phyloP scores from a whole-genome alignment of 2,888 invertebrate species.

The Eupeodes luniger region DNA sequence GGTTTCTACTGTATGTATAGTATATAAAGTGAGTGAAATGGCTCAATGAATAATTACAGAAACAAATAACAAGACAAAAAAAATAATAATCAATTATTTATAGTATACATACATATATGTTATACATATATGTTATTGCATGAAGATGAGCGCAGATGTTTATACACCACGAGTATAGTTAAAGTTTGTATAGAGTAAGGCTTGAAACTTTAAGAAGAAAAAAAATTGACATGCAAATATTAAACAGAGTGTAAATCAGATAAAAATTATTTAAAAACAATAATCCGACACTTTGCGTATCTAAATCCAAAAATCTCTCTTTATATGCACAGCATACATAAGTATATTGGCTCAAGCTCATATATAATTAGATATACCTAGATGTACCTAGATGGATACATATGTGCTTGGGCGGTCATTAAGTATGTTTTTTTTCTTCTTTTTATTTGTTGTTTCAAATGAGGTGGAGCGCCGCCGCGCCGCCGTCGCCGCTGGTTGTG shows the following conservation, averaged over 20 bases:
- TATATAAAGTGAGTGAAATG: slow-evolving; percentile 34
- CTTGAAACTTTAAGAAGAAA: neutral
- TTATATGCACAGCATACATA: neutral
- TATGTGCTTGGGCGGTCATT: slow-evolving; percentile 1
- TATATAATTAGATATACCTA: neutral
- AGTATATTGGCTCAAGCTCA: neutral
- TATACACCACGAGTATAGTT: neutral
- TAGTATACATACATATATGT: neutral
- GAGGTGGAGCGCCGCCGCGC: slow-evolving; percentile 18
- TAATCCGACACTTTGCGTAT: slow-evolving; percentile 68
- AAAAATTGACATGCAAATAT: slow-evolving; percentile 62
- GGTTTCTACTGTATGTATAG: neutral
- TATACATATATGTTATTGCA: neutral
- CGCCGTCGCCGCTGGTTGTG: neutral
- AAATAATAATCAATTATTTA: slow-evolving; percentile 25
- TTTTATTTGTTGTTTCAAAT: neutral
- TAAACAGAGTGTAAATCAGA: slow-evolving; percentile 75
- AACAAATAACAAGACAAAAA: slow-evolving; percentile 59
- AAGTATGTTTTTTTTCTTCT: neutral
- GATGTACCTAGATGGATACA: too few species aligned
- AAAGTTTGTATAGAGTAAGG: neutral
- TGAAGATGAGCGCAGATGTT: neutral
- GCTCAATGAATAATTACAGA: slow-evolving; percentile 70
- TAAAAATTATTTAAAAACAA: slow-evolving; percentile 67
- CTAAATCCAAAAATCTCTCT: slow-evolving; percentile 54